A percentile compares a stretch with the other conserved stretches of the same genome.
phyloP scores from a whole-genome alignment of 2,113 vertebrate genomes.

The Tupaia chinensis region DNA sequence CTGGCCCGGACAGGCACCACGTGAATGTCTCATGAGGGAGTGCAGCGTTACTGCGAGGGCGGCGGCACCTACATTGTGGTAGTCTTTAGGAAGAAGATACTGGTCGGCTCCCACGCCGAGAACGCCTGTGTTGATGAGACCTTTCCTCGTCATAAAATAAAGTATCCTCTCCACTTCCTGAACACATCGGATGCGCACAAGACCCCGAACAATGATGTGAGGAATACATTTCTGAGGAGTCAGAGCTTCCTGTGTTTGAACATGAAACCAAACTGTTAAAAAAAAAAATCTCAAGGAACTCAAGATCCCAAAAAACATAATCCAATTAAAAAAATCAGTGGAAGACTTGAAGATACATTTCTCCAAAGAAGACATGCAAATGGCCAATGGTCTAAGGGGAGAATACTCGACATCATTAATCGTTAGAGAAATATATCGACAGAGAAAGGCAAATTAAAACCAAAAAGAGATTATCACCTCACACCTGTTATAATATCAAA shows the following conservation, averaged over 20 bases:
- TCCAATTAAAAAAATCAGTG: neutral
- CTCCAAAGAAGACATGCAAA: neutral
- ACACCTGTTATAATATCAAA: too few relatives aligned
- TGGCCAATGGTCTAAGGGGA: neutral
- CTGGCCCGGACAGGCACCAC: too few relatives aligned
- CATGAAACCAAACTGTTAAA: constrained; percentile 63
- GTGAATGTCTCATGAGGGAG: too few relatives aligned
- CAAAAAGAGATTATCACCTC: neutral
- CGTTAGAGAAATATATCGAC: neutral
- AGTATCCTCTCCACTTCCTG: constrained; percentile 96
- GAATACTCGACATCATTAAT: neutral
- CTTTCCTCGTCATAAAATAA: constrained; percentile 97
- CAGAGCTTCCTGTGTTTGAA: constrained; percentile 92
- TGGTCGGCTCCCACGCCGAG: constrained; percentile 89
- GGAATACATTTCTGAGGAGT: constrained; percentile 93
- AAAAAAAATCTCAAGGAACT: neutral
- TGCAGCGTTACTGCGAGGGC: neutral
- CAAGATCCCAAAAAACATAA: constrained; percentile 7
- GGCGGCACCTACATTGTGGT: constrained; percentile 89
- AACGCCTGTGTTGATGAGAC: constrained; percentile 96
- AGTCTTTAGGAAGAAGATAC: constrained; percentile 93
- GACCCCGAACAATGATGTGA: constrained; percentile 94
- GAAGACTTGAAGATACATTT: neutral
- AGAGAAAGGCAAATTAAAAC: neutral
- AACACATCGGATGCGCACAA: constrained; percentile 96